phyloP scores from a whole-genome alignment of 2,888 invertebrate species.

The Cheilosia variabilis region DNA sequence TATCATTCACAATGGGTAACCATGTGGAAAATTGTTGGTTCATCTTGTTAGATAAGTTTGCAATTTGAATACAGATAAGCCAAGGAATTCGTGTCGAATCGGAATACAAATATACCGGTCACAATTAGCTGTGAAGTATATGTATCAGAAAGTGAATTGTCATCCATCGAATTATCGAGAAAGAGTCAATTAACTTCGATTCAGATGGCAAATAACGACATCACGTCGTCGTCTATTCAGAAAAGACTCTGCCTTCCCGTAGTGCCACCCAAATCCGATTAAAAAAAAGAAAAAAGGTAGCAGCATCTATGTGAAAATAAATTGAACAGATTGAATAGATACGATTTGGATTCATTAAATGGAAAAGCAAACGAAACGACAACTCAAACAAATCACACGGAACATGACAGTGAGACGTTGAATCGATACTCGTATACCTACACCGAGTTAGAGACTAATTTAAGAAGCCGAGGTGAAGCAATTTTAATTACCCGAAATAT shows the following conservation, averaged over 20 bases:
- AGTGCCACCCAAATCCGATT: constrained; percentile 48
- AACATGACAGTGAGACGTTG: constrained; percentile 57
- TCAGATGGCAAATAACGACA: constrained; percentile 45
- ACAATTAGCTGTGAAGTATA: neutral
- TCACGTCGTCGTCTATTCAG: constrained; percentile 61
- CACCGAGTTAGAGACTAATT: constrained; percentile 39
- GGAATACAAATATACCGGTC: neutral
- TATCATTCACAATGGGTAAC: constrained; percentile 35
- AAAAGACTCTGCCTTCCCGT: constrained; percentile 35
- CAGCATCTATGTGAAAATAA: constrained; percentile 50
- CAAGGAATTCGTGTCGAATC: constrained; percentile 16
- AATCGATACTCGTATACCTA: constrained; percentile 8
- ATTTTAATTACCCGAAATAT: constrained; percentile 48
- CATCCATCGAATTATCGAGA: constrained; percentile 65
- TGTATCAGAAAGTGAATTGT: constrained; percentile 46
- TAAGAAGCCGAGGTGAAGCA: constrained; percentile 39
- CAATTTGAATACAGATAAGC: constrained; percentile 43
- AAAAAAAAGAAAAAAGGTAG: constrained; percentile 57
- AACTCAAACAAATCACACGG: constrained; percentile 64
- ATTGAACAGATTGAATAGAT: constrained; percentile 70
- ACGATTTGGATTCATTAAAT: constrained; percentile 72
- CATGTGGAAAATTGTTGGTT: constrained; percentile 35
- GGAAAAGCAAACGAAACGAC: constrained; percentile 60
- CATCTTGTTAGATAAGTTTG: constrained; percentile 43
- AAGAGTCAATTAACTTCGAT: constrained; percentile 69